Conservation (phyloP, 2,797 vertebrate genomes). For the Micromesistius poutassou region DNA sequence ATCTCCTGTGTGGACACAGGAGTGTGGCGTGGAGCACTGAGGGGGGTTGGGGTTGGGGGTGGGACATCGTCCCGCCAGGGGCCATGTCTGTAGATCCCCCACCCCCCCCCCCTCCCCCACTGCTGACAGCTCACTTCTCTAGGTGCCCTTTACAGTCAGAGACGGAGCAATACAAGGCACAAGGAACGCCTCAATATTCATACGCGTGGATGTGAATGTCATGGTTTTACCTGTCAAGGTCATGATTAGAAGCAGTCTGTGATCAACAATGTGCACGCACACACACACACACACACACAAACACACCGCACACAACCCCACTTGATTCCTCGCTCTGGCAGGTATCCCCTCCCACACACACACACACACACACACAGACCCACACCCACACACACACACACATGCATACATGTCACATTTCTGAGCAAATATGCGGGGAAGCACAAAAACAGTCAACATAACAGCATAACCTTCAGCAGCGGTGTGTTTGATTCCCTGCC, state of each 20-base stretch:
- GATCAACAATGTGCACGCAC: conserved; percentile 59
- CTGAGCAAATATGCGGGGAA: conserved; percentile 39
- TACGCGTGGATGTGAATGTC: conserved; percentile 55
- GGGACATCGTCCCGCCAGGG: not conserved
- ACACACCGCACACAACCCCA: conserved; percentile 9
- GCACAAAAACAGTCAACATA: conserved; percentile 57
- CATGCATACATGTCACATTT: conserved; percentile 14
- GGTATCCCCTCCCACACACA: conserved; percentile 10
- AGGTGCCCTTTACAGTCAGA: conserved; percentile 55
- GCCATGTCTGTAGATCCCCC: conserved; percentile 5
- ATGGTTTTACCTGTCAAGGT: conserved; percentile 67
- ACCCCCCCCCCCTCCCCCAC: conserved; percentile 33
- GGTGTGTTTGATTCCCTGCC: conserved; percentile 65
- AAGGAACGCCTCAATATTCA: conserved; percentile 57
- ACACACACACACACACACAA: conserved; percentile 5
- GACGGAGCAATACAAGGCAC: conserved; percentile 32
- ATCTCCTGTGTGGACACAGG: conserved; percentile 49
- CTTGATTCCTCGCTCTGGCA: conserved; percentile 13
- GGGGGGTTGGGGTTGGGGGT: conserved; percentile 1
- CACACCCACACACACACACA: conserved; percentile 10
- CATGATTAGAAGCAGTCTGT: conserved; percentile 64
- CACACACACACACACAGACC: conserved; percentile 7
- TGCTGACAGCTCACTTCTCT: conserved; percentile 54
- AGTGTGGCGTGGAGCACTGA: conserved; percentile 29
- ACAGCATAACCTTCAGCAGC: conserved; percentile 54